Base-by-base conservation (phyloP, 2,888 invertebrate species). In the Subacronicta megacephala region DNA sequence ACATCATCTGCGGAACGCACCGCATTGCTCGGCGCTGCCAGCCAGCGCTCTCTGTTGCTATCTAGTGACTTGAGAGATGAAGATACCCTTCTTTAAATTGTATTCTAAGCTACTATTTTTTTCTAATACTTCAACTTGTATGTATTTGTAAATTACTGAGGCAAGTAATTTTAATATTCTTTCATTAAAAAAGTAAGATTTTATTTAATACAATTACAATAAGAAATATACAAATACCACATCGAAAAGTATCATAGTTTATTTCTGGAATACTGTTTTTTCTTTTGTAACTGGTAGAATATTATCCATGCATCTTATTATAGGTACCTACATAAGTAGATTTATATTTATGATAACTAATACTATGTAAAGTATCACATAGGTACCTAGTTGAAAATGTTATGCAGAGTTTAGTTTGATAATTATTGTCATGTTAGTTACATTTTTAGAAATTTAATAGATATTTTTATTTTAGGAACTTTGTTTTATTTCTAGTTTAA, bases 31-130 rank as follows among this genome's bases (percentile, higher is more conserved):
- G 95, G 96, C 7, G 95, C 97, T 18, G 95, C 96, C 44, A 97
- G 97, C 40, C 97, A 97, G 72, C 96, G 97, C 71, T 97, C 97
- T 0, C 90, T 97, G 2, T 80, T 97, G 38, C 95, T 97, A 93
- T 95, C 96, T 47, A 96, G 97, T 77, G 97, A 97, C 59, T 95
- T 96, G n/a, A 96, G 97, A 78, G 98, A 98, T 83, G 98, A 98
- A 90, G 98, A 98, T 80, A 98, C 98, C 12, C 95, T 43, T n/a
- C 64, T 64, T 42, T 64, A 6, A 64, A 38, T 49, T 3, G n/a
- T 9, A 37, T 35, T 17, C 7, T 29, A 46, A 9, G 16, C 15
- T 9, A 29, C 29, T 20, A 31, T n/a, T n/a, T n/a, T n/a, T n/a
- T n/a, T n/a, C n/a, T n/a, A n/a, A n/a, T n/a, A n/a, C n/a, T n/a